A percentile compares a stretch with the other conserved stretches of the same genome.
Conservation (phyloP, 2,797 vertebrate genomes). For the Malacoctenus gilli region DNA sequence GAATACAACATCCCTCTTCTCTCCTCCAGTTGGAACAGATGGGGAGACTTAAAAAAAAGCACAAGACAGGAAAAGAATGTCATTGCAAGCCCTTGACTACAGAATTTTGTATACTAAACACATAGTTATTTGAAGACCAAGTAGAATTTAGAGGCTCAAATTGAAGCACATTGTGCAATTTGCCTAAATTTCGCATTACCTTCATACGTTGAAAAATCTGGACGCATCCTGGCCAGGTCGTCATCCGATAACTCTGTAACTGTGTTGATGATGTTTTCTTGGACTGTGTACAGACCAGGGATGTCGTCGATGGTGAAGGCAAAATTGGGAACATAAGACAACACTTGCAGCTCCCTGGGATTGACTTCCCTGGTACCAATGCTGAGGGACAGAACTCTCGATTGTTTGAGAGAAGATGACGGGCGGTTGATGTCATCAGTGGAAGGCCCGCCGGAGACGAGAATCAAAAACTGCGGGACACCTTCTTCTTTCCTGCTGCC, state of each 20-base stretch:
- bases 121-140: too few relatives aligned
- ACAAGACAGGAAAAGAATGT: background rate
- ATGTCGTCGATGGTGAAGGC: constrained; percentile 87
- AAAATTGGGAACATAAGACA: constrained; percentile 87
- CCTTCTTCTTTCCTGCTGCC: constrained; percentile 80
- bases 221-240: constrained; percentile 76
- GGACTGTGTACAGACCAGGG: constrained; percentile 87
- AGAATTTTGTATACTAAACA: too few relatives aligned
- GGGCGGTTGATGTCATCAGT: constrained; percentile 75
- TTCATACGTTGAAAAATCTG: constrained; percentile 60
- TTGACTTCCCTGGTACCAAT: constrained; percentile 84
- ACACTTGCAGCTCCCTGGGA: constrained; percentile 79
- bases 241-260: constrained; percentile 86
- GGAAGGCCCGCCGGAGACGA: constrained; percentile 78
- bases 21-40: constrained; percentile 53
- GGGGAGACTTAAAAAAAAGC: constrained; percentile 33
- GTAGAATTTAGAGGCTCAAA: too few relatives aligned
- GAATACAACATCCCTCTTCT: constrained; percentile 92
- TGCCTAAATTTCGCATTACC: constrained; percentile 42
- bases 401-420: constrained; percentile 75
- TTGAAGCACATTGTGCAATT: background rate
- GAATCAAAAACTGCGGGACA: constrained; percentile 83
- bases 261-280: constrained; percentile 84
- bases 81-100: too few relatives aligned
- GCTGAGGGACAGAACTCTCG: constrained; percentile 77